Percentiles rank a stretch among this genome's conserved stretches.
Conservation (phyloP, 2,797 vertebrate species). For the Lemur catta region DNA sequence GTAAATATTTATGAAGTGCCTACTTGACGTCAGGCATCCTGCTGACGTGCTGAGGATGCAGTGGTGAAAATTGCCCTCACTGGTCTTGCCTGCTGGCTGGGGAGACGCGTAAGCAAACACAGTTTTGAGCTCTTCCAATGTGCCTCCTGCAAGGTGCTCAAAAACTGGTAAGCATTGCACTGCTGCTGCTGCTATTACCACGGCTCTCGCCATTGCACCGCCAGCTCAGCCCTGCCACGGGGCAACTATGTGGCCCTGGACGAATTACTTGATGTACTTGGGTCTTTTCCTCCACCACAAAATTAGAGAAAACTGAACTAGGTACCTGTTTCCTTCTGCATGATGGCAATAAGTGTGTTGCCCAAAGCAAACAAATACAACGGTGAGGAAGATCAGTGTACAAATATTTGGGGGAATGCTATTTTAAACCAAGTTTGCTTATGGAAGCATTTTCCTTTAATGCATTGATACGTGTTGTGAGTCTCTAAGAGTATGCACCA, state of each 20-base stretch:
- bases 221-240: accelerated
- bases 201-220: accelerated
- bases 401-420: background rate
- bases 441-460: background rate
- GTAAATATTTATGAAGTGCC: background rate
- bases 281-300: background rate
- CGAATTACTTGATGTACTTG: background rate
- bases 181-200: accelerated
- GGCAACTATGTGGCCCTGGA: accelerated
- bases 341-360: no score
- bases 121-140: accelerated
- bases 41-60: background rate
- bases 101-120: background rate
- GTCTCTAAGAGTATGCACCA: background rate
- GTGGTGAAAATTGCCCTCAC: accelerated
- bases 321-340: background rate
- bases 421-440: background rate
- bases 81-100: background rate
- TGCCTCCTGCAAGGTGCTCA: background rate
- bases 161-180: no score
- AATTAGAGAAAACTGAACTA: background rate
- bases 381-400: background rate
- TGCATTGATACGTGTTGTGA: background rate
- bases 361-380: background rate
- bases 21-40: background rate